Percentiles rank a stretch among this genome's conserved stretches.
Evolutionary conservation across 2,113 vertebrate species (phyloP).

Genomic region (Cheilinus undulatus): DNA sequence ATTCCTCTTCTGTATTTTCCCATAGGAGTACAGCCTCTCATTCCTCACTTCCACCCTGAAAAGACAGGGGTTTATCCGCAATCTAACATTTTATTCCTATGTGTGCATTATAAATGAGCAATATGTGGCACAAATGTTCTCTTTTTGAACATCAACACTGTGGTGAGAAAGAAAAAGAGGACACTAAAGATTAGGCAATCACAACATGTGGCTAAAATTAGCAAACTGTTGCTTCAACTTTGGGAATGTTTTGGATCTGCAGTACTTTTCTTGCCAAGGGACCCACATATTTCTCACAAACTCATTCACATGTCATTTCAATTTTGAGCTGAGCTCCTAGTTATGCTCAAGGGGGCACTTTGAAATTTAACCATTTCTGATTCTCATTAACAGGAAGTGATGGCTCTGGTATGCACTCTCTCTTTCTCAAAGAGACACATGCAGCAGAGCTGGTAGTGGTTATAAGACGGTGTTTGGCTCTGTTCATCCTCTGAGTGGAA

Average conservation of each 20-base stretch:
- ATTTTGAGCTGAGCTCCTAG: background rate
- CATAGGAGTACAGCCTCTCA: slow-evolving; percentile 57
- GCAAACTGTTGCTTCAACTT: slow-evolving; percentile 23
- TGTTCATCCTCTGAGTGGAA: slow-evolving; percentile 1
- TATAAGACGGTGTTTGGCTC: background rate
- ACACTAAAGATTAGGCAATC: slow-evolving; percentile 37
- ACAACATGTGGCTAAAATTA: slow-evolving; percentile 73
- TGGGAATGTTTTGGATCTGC: slow-evolving; percentile 39
- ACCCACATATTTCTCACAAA: slow-evolving; percentile 27
- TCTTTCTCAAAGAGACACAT: background rate
- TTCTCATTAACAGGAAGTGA: slow-evolving; percentile 30
- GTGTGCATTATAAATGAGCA: slow-evolving; percentile 1
- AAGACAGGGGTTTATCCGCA: slow-evolving; percentile 30
- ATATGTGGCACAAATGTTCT: background rate
- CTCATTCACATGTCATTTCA: slow-evolving; percentile 27
- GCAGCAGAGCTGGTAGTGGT: background rate
- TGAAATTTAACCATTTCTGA: slow-evolving; percentile 30
- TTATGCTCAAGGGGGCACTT: slow-evolving; percentile 7
- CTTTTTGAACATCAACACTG: slow-evolving; percentile 11
- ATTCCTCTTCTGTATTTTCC: slow-evolving; percentile 72
- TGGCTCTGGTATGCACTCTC: slow-evolving; percentile 6
- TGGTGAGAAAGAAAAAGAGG: background rate
- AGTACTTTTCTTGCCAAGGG: slow-evolving; percentile 1
- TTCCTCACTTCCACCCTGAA: slow-evolving; percentile 3
- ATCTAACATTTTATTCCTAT: slow-evolving; percentile 2